Evolutionary conservation across 2,888 invertebrate genomes (phyloP), one percentile per base, ranked within the genome.

Genomic region (Spatulosminthurus flaviceps): DNA sequence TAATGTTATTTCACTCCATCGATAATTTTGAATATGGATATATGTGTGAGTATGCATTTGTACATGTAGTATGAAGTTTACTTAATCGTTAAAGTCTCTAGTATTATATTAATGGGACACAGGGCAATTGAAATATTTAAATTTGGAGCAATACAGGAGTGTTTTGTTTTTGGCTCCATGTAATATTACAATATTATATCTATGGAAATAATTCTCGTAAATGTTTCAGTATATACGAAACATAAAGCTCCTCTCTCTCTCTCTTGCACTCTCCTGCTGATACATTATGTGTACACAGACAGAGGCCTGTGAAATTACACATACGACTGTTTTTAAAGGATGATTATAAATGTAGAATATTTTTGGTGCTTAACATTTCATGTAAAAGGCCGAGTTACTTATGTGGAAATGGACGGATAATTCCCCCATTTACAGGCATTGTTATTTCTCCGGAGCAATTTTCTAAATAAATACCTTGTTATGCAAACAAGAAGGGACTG

Each of bases 121-220:
- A 5, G 51, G 51, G 16, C 19, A 64, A 24, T 64, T 64, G 64
- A 64, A 64, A 64, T 64, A 64, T 64, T 64, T 22, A 64, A 64
- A 64, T 64, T 64, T 64, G 5, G n/a, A n/a, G 51, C 1, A n/a
- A 2, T 2, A 2, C 7, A 51, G 51, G 51, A 51, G 51, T 64
- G 64, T 64, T 22, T 64, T 64, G 64, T 64, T 22, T 64, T 64
- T 64, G 64, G 64, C 64, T 64, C 64, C 64, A 64, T 26, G 64
- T 64, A 11, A 60, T 26, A 19, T 26, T 64, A 24, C 64, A 22
- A 2, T 64, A n/a, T n/a, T n/a, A n/a, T n/a, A n/a, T n/a, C n/a
- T n/a, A n/a, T n/a, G n/a, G n/a, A 9, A 64, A 26, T 64, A 64
- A 64, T 64, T 64, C 2, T 26, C 64, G 2, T 64, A 64, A 64